Evolutionary conservation across 2,888 invertebrate species (phyloP), one percentile per base, ranked within the genome.

Genomic region (Athetis lepigone): DNA sequence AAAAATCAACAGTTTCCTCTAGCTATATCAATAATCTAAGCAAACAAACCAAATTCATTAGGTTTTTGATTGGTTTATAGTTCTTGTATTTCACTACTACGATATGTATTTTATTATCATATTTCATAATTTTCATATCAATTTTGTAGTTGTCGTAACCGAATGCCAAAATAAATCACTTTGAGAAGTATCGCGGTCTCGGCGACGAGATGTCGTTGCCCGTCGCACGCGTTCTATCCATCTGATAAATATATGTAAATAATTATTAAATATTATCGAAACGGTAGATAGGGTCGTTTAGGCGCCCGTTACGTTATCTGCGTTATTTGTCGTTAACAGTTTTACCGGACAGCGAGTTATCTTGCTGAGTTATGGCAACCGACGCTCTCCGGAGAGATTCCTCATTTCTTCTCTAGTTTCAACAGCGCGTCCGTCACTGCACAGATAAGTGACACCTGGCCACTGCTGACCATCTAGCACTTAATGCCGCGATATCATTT

Each of bases 241-340:
- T 94, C 94, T 88, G 94, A 94, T 94, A 93, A 89, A 88, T 88
- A 86, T 86, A 89, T 90, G 90, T 92, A 91, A 92, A 94, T 94
- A 92, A 93, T 94, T 94, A 94, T 93, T 90, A 93, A 94, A 93
- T 93, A 93, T 92, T 91, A 93, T 93, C 92, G 85, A 87, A 89
- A 82, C 75, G 88, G 84, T 85, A 90, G 93, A 93, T 93, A 92
- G 88, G 90, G 87, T 90, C 92, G 89, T 93, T 94, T 93, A 92
- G 92, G 91, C 89, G 91, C 85, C 90, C 91, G 91, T 92, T 89
- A 85, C 82, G 86, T 90, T 94, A 94, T 94, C 94, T 92, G 71
- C 75, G 90, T 92, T 93, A 93, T 93, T 94, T 94, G 94, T 94
- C 92, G 93, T 90, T 90, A 90, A 92, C 92, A 91, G 90, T 91